Evolutionary conservation across 2,113 vertebrate species (phyloP).

Genomic region (Odontesthes bonariensis): DNA sequence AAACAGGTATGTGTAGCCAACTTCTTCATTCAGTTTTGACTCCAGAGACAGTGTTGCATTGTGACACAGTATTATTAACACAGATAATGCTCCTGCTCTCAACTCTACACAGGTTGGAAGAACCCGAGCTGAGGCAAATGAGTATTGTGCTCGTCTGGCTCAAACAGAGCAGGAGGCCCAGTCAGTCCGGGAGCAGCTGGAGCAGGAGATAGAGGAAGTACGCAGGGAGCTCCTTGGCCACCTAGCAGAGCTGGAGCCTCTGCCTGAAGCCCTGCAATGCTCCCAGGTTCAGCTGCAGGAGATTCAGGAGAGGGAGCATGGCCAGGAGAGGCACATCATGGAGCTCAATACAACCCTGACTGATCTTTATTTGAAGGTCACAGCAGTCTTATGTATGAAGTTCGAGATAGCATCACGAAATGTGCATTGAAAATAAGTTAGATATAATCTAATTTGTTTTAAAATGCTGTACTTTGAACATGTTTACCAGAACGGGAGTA

Average conservation of each 20-base stretch:
- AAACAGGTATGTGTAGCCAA: conserved; percentile 81
- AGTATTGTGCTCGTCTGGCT: conserved; percentile 84
- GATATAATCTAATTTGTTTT: no score
- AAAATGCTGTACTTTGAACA: no score
- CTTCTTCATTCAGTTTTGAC: no score
- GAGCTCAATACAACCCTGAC: conserved; percentile 86
- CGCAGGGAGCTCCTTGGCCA: conserved; percentile 84
- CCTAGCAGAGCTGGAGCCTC: conserved; percentile 87
- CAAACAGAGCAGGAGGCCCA: conserved; percentile 85
- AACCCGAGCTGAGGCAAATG: conserved; percentile 86
- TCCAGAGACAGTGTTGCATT: no score
- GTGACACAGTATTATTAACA: no score
- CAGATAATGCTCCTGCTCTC: background rate
- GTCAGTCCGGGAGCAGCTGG: conserved; percentile 82
- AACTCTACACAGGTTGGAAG: conserved; percentile 82
- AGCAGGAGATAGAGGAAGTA: conserved; percentile 85
- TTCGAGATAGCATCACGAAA: background rate
- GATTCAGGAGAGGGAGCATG: conserved; percentile 85
- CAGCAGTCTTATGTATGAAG: background rate
- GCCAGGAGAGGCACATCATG: conserved; percentile 85
- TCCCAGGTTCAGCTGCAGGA: conserved; percentile 87
- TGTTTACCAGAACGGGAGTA: no score
- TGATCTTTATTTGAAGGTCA: conserved; percentile 90
- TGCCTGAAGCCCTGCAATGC: conserved; percentile 87
- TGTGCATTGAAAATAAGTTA: background rate